Base-by-base conservation (phyloP, 2,113 vertebrate species). In the Lamprotornis superbus region DNA sequence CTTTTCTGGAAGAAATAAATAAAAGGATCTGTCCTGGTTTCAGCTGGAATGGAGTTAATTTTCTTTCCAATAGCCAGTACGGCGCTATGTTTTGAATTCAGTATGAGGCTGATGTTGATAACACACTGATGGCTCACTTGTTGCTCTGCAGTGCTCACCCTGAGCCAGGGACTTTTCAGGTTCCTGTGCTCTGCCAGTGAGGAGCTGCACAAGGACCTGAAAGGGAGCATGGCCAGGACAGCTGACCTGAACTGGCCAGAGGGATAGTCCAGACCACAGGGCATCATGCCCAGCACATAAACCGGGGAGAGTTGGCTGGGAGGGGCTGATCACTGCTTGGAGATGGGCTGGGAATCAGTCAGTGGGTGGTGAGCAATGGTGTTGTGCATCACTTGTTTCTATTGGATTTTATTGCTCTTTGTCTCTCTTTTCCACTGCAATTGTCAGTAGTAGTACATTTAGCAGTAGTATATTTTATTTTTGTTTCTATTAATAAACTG, bases 321-420 rank as follows among this genome's bases (percentile, higher is more conserved):
- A 52, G 8, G 10, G 10, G 10, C 31, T 0, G 0, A 37, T 50
- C 0, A 0, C 22, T 74, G 8, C 44, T 59, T 9, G 28, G 22
- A 15, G 3, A 46, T 39, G 33, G 44, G 12, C 44, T n/a, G 24
- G n/a, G 28, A 8, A 39, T 60, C 53, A 12, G 15, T 16, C 52
- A 44, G 12, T 19, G 3, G 12, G 15, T 31, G 12, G 19, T 30
- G 9, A 89, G 23, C n/a, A 30, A 2, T 18, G 39, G 47, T 21
- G 18, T 1, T 68, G 70, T 40, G 9, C 24, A 19, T 40, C 55
- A 53, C 30, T 60, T 55, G 6, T 68, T 83, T 61, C 30, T 40
- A 4, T 27, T 60, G 30, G 24, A 2, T 59, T 76, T 75, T 69
- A 40, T 35, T 47, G 9, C 25, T 39, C 20, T 40, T 46, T 75